Base-by-base conservation (phyloP, 2,888 invertebrate species). In the Alentia gelatinosa region DNA sequence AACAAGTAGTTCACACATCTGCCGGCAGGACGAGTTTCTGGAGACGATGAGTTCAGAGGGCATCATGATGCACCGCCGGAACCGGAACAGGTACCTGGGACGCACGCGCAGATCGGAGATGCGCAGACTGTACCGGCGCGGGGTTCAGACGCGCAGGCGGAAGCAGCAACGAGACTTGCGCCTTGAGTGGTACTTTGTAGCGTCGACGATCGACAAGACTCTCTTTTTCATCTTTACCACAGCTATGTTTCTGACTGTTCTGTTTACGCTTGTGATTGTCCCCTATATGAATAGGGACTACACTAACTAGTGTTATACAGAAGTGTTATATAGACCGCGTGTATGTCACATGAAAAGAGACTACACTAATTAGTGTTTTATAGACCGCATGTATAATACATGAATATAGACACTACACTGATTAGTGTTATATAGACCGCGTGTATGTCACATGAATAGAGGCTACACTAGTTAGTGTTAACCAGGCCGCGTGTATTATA, bases 101-200 rank as follows among this genome's bases (percentile, higher is more conserved):
- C 47, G 42, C 9, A 19, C 91, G 37, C 79, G 79, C 50, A 35
- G 75, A 39, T 63, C 39, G 1, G 75, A 83, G 68, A 47, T 42
- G 83, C 83, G 50, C 90, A 15, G 68, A 35, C 63, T 56, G 75
- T 90, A 42, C 47, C 47, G 75, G 15, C 30, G 23, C 1, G 42
- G 75, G 5, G 35, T 30, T 3, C 37, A 37, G 40, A 15, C 47
- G 74, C 86, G 91, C 47, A 40, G 47, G 19, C 42, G 75, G n/a
- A 39, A 35, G 30, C 74, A 86, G 86, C 90, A 88, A 15, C 42
- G 91, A 1, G 92, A 93, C 40, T 90, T 90, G n/a, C 84, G 90
- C 15, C 68, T 93, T n/a, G 92, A 93, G 89, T 93, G 93, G 93
- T 92, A 89, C 79, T 93, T 93, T 86, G 92, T 93, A 5, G 93